A percentile compares a stretch with the other conserved stretches of the same genome.
These are phyloP conservation scores for Euphydryas editha DNA, from an alignment of 2,888 invertebrate species.

Conservation along the genomic window DNA sequence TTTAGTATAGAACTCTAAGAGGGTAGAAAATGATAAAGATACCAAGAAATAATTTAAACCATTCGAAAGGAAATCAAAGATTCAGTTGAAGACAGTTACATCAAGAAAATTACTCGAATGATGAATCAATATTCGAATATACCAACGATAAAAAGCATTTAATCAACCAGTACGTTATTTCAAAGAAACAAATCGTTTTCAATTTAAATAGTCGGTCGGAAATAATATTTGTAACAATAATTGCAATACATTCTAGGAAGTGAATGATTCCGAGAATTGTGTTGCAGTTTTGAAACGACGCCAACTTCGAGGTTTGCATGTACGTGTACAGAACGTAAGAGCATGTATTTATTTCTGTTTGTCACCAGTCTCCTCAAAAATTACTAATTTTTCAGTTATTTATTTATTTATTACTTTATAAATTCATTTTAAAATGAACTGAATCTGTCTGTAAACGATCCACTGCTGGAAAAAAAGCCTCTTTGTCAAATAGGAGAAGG, in stretches of 20 bases:
- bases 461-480: too few species aligned
- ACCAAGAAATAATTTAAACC: neutral
- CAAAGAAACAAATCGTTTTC: neutral
- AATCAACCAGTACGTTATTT: neutral
- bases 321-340: neutral
- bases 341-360: too few species aligned
- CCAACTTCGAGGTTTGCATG: neutral
- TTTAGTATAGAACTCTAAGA: too few species aligned
- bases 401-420: too few species aligned
- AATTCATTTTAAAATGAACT: too few species aligned
- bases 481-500: too few species aligned
- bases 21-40: too few species aligned
- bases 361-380: too few species aligned
- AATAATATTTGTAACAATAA: conserved; percentile 2
- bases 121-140: neutral
- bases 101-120: neutral
- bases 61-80: neutral
- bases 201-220: neutral
- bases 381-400: too few species aligned
- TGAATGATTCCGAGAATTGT: conserved; percentile 1
- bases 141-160: neutral
- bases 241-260: neutral
- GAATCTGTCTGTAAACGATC: too few species aligned
- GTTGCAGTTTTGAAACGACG: neutral
- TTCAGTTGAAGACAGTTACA: neutral